These are phyloP conservation scores for Eupithecia abbreviata DNA, from an alignment of 2,888 invertebrate genomes.

Conservation along the genomic window DNA sequence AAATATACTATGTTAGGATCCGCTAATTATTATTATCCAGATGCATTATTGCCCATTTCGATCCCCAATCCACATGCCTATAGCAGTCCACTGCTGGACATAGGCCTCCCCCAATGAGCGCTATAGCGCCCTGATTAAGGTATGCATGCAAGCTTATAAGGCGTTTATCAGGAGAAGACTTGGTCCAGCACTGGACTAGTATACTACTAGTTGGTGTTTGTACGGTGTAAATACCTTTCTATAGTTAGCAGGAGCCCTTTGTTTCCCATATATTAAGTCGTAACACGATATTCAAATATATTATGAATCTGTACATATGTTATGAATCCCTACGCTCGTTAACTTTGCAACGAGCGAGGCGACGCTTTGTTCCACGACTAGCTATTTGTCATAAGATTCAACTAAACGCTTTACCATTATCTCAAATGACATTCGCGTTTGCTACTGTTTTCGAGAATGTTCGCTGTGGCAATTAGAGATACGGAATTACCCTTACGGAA, in stretches of 20 bases:
- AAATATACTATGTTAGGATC: neutral
- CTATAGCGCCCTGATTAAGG: too few relatives aligned
- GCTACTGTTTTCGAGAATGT: slow-evolving; percentile 34
- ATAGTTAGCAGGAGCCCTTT: neutral
- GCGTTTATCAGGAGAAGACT: neutral
- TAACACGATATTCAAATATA: slow-evolving; percentile 36
- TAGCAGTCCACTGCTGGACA: too few relatives aligned
- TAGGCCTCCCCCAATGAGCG: too few relatives aligned
- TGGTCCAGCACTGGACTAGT: neutral
- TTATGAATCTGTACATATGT: slow-evolving; percentile 40
- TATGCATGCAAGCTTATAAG: neutral
- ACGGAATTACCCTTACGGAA: neutral
- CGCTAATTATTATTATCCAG: neutral
- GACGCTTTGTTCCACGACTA: slow-evolving; percentile 69
- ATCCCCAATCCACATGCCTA: neutral
- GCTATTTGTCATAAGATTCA: slow-evolving; percentile 72
- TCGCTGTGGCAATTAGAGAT: slow-evolving; percentile 25
- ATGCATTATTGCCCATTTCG: neutral
- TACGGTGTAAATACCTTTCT: neutral
- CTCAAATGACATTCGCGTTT: slow-evolving; percentile 54
- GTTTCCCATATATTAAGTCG: slow-evolving; percentile 9
- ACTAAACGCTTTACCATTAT: slow-evolving; percentile 67
- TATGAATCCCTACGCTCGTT: slow-evolving; percentile 58
- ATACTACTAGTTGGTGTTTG: neutral
- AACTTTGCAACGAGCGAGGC: slow-evolving; percentile 65